A percentile compares a stretch with the other conserved stretches of the same genome.
phyloP scores from a whole-genome alignment of 2,888 invertebrate species.

The Nomada hirtipes region DNA sequence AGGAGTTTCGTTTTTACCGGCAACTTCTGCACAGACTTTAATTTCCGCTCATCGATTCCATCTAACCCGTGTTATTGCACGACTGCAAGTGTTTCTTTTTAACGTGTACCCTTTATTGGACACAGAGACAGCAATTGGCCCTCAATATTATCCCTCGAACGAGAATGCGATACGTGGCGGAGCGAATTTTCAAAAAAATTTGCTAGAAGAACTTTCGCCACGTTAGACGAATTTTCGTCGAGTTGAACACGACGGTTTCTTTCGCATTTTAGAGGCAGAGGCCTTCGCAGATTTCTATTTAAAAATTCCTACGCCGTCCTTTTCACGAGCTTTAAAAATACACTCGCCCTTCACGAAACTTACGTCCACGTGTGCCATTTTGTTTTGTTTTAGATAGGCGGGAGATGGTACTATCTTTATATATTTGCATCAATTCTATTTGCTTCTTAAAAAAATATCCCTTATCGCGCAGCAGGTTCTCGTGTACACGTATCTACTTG shows the following conservation, averaged over 20 bases:
- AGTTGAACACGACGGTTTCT: too few relatives aligned
- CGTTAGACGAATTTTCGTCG: not conserved
- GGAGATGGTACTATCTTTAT: too few relatives aligned
- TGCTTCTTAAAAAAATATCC: not conserved
- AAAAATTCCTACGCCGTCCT: not conserved
- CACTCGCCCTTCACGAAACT: not conserved
- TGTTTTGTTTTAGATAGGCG: not conserved
- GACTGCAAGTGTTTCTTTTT: conserved; percentile 50
- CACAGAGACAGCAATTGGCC: conserved; percentile 44
- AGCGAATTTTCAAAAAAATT: conserved; percentile 24
- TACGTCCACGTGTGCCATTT: not conserved
- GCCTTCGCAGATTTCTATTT: conserved; percentile 5
- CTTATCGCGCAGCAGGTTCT: not conserved
- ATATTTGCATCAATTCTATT: not conserved
- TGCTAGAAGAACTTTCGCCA: too few relatives aligned
- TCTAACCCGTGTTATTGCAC: conserved; percentile 43
- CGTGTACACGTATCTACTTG: not conserved
- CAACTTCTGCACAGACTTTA: conserved; percentile 46
- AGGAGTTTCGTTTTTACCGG: conserved; percentile 48
- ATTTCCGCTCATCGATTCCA: conserved; percentile 61
- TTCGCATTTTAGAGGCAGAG: not conserved
- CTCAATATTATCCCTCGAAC: conserved; percentile 47
- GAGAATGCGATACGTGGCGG: conserved; percentile 25
- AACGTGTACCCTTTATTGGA: conserved; percentile 38
- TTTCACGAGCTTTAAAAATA: conserved; percentile 8